Conservation (phyloP, 2,888 invertebrate species). For the Chymomyza fuscimana region DNA sequence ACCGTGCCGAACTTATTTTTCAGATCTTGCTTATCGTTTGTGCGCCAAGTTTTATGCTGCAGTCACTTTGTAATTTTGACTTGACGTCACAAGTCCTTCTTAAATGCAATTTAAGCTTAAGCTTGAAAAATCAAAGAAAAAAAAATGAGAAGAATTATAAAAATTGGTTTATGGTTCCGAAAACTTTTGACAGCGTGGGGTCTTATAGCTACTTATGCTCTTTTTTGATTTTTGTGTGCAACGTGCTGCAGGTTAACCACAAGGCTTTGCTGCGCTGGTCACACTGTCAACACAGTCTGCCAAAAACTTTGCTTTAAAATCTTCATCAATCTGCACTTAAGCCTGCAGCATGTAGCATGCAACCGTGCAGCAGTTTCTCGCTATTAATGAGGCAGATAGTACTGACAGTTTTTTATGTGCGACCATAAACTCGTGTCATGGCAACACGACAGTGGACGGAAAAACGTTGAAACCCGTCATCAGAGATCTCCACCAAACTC, state of each 20-base stretch:
- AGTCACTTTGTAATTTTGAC: conserved; percentile 34
- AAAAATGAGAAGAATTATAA: conserved; percentile 18
- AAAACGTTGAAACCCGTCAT: background rate
- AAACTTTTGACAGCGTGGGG: background rate
- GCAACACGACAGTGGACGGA: background rate
- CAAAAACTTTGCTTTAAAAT: conserved; percentile 26
- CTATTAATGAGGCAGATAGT: conserved; percentile 38
- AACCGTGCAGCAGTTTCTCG: background rate
- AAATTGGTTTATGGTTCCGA: conserved; percentile 46
- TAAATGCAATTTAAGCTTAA: background rate
- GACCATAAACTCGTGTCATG: conserved; percentile 30
- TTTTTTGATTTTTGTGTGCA: conserved; percentile 2
- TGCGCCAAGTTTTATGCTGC: conserved; percentile 12
- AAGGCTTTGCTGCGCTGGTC: conserved; percentile 12
- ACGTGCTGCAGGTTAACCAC: conserved; percentile 30
- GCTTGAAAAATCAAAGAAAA: background rate
- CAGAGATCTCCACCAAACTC: background rate
- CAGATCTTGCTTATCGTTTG: conserved; percentile 13
- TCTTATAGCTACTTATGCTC: conserved; percentile 5
- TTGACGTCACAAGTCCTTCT: background rate
- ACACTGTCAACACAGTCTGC: background rate
- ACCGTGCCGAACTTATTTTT: background rate
- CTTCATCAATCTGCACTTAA: conserved; percentile 44
- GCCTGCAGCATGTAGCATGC: background rate
- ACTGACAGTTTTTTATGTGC: conserved; percentile 32